Evolutionary conservation across 2,888 invertebrate species (phyloP).

Genomic region (Eumerus sabulonum): DNA sequence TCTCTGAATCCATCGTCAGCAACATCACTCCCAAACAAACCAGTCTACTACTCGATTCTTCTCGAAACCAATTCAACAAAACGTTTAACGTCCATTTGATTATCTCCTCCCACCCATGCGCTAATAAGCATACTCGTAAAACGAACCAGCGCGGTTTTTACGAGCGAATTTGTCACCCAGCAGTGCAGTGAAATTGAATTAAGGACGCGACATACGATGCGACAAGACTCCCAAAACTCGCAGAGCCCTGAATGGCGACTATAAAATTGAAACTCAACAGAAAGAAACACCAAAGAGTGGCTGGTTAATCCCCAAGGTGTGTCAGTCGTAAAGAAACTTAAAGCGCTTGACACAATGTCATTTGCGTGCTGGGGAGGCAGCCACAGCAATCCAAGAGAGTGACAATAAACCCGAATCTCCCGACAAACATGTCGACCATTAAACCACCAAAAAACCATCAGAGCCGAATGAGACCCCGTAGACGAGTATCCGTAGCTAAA

Average conservation of each 20-base stretch:
- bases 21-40: too few relatives aligned
- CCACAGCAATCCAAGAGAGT: constrained; percentile 18
- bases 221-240: background rate
- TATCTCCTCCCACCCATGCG: too few relatives aligned
- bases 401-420: constrained; percentile 57
- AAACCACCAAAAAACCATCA: constrained; percentile 29
- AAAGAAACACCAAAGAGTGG: background rate
- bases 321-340: background rate
- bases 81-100: too few relatives aligned
- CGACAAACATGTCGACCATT: constrained; percentile 49
- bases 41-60: too few relatives aligned
- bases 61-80: too few relatives aligned
- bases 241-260: too few relatives aligned
- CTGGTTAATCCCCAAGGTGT: constrained; percentile 2
- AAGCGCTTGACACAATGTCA: background rate
- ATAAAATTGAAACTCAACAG: too few relatives aligned
- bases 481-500: background rate
- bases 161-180: constrained; percentile 27
- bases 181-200: constrained; percentile 36
- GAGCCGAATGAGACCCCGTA: background rate
- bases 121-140: too few relatives aligned
- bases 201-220: constrained; percentile 20
- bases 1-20: too few relatives aligned
- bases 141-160: constrained; percentile 12
- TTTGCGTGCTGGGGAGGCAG: constrained; percentile 19